Evolutionary conservation across 2,888 invertebrate species (phyloP).

Genomic region (Gerris lacustris): DNA sequence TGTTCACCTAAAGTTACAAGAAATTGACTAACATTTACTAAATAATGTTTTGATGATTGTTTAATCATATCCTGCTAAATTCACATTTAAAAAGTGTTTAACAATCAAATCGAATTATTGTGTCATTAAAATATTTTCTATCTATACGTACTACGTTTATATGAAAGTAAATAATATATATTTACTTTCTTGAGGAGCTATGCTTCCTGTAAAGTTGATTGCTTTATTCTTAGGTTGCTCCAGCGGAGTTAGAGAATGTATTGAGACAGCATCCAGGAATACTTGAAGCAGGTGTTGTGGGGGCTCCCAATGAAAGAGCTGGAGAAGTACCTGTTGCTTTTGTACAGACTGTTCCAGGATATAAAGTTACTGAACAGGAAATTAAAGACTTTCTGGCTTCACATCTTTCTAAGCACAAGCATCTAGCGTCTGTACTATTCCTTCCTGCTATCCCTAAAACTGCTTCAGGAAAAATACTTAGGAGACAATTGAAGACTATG

Average conservation of each 20-base stretch:
- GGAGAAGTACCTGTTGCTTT: constrained; percentile 66
- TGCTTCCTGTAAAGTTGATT: neutral
- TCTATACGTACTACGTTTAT: too few species aligned
- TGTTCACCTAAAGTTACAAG: too few species aligned
- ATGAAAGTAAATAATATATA: too few species aligned
- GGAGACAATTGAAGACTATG: constrained; percentile 22
- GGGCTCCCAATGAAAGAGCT: constrained; percentile 52
- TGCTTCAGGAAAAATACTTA: constrained; percentile 24
- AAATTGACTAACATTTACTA: too few species aligned
- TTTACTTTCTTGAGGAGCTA: too few species aligned
- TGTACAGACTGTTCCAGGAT: constrained; percentile 48
- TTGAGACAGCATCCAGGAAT: constrained; percentile 57
- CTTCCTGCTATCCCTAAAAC: constrained; percentile 23
- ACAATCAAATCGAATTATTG: too few species aligned
- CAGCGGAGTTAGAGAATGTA: constrained; percentile 74
- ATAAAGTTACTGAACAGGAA: constrained; percentile 26
- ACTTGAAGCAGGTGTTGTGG: constrained; percentile 66
- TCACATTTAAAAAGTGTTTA: too few species aligned
- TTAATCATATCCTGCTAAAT: too few species aligned
- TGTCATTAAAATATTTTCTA: too few species aligned
- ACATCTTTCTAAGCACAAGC: constrained; percentile 22
- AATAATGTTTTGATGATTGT: too few species aligned
- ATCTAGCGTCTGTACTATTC: constrained; percentile 19
- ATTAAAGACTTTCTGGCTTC: constrained; percentile 15
- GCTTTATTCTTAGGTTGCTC: constrained; percentile 50